Evolutionary conservation across 2,888 invertebrate genomes (phyloP), one percentile per base, ranked within the genome.

Genomic region (Prosapia bicincta): DNA sequence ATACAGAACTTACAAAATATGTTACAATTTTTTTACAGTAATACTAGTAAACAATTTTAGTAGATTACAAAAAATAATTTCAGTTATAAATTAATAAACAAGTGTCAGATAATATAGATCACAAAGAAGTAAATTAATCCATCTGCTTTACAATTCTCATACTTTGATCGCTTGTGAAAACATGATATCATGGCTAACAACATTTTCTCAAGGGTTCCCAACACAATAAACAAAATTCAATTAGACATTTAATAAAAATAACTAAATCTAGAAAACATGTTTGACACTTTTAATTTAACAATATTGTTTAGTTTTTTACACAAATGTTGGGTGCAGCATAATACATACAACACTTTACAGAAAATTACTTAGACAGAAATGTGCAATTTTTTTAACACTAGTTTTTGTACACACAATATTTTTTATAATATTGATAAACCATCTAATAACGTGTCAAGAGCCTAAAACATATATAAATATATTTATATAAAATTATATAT

Each of bases 361-460:
- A 69, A 54, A 54, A 3, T 5, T 74, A 69, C 26, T 74, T 32
- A 74, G 74, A 74, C 74, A 74, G 32, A 73, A 74, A 74, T 74
- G 74, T 74, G 74, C 74, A 74, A 69, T 69, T n/a, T 54, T 54
- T 74, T 74, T 69, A 74, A 69, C 74, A 69, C 74, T 74, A 74
- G 54, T 5, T 54, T 74, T 69, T 74, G 69, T 74, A 74, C 74
- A 74, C 74, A 74, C 74, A 74, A 69, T 74, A 74, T 74, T 69
- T 74, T 38, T 38, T 38, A 69, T 74, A 74, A 74, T 74, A 74
- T 74, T 69, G 69, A 74, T 74, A 74, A 74, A 54, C 54, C 54
- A 54, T 54, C 54, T 54, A 54, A 54, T 54, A 54, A 54, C 54
- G n/a, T 54, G 54, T 54, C 20, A n/a, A 54, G 54, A 54, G 54